phyloP scores from a whole-genome alignment of 2,113 vertebrate species.

The Synchiropus splendidus region DNA sequence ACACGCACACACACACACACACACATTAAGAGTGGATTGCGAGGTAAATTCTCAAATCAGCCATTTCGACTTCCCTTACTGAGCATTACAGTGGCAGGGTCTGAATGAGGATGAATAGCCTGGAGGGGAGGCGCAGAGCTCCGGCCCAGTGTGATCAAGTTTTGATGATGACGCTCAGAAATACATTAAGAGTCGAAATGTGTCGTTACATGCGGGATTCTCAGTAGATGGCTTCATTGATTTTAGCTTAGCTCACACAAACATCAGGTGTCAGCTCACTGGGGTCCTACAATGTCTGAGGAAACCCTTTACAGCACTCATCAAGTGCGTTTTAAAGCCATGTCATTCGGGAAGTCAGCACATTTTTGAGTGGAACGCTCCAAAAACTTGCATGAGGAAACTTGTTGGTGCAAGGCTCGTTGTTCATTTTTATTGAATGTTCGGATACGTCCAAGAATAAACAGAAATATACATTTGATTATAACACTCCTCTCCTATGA shows the following conservation, averaged over 20 bases:
- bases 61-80: conserved; percentile 14
- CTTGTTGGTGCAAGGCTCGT: too few relatives aligned
- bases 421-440: too few relatives aligned
- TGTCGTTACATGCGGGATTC: not conserved
- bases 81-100: conserved; percentile 9
- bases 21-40: too few relatives aligned
- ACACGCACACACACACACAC: not conserved
- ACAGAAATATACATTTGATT: too few relatives aligned
- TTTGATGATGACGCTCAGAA: not conserved
- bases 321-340: too few relatives aligned
- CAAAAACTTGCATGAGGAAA: too few relatives aligned
- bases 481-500: too few relatives aligned
- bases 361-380: too few relatives aligned
- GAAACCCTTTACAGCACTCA: too few relatives aligned
- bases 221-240: not conserved
- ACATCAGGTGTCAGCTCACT: conserved; percentile 2
- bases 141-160: conserved; percentile 1
- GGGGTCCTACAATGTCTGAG: not conserved
- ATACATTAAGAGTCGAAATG: conserved; percentile 1
- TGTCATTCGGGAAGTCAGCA: too few relatives aligned
- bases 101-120: too few relatives aligned
- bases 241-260: not conserved
- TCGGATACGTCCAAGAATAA: too few relatives aligned
- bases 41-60: conserved; percentile 9
- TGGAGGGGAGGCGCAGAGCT: not conserved